phyloP scores from a whole-genome alignment of 2,113 vertebrate genomes.

The Pandion haliaetus region DNA sequence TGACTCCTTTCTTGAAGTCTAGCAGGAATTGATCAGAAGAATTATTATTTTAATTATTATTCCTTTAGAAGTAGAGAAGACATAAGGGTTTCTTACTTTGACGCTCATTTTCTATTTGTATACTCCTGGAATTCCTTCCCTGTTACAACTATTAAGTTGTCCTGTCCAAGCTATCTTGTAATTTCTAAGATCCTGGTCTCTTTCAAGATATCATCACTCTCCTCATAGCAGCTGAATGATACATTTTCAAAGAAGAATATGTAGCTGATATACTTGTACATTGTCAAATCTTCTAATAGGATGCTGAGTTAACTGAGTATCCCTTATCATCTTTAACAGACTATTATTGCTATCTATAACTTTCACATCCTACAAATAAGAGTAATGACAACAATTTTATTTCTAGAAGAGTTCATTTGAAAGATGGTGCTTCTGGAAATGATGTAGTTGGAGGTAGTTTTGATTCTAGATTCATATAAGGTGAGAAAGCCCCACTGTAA shows the following conservation, averaged over 20 bases:
- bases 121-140: neutral
- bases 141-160: neutral
- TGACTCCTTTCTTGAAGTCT: neutral
- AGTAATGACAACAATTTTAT: neutral
- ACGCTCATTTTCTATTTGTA: neutral
- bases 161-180: neutral
- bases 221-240: rapidly evolving
- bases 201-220: neutral
- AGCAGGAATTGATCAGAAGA: neutral
- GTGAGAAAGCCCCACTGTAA: neutral
- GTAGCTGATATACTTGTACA: neutral
- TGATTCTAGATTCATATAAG: neutral
- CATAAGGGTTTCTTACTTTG: neutral
- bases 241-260: neutral
- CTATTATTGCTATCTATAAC: neutral
- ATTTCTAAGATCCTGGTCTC: neutral
- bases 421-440: neutral
- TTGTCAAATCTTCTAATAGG: neutral
- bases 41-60: neutral
- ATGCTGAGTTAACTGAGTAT: neutral
- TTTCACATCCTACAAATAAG: neutral
- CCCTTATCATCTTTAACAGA: neutral
- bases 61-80: neutral
- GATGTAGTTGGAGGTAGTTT: neutral
- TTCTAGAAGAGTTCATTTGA: neutral